Conservation (phyloP, 2,113 vertebrate genomes). For the Elephas maximus region DNA sequence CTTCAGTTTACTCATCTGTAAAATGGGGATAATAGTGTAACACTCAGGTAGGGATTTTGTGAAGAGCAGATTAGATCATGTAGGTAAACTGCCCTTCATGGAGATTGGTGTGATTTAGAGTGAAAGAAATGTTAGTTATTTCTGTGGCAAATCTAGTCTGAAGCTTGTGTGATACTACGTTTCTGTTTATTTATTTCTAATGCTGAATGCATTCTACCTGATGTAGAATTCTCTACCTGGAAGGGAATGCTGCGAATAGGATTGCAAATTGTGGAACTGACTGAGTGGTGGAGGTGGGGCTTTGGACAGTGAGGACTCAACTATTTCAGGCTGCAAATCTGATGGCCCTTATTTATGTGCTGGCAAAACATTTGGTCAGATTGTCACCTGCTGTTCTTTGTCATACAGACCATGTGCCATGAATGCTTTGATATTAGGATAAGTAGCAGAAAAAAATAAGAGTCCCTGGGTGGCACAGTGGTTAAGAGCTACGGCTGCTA, state of each 20-base stretch:
- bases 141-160: not conserved
- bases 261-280: not conserved
- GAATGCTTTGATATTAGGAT: slow-evolving; percentile 16
- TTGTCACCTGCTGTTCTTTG: slow-evolving; percentile 45
- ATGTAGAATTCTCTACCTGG: not conserved
- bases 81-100: not conserved
- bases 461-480: no score
- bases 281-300: not conserved
- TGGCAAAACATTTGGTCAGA: slow-evolving; percentile 45
- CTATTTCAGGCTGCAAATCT: slow-evolving; percentile 51
- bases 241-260: not conserved
- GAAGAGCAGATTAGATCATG: not conserved
- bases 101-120: not conserved
- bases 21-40: no score
- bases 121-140: not conserved
- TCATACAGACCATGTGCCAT: not conserved
- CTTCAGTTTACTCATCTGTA: not conserved
- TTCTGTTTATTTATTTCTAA: not conserved
- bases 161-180: not conserved
- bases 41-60: not conserved
- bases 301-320: not conserved
- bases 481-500: no score
- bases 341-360: not conserved
- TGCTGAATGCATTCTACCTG: not conserved
- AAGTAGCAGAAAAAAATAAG: not conserved